Percentiles rank a stretch among this genome's conserved stretches.
Conservation (phyloP, 2,113 vertebrate species). For the rat (Rattus norvegicus) region DNA sequence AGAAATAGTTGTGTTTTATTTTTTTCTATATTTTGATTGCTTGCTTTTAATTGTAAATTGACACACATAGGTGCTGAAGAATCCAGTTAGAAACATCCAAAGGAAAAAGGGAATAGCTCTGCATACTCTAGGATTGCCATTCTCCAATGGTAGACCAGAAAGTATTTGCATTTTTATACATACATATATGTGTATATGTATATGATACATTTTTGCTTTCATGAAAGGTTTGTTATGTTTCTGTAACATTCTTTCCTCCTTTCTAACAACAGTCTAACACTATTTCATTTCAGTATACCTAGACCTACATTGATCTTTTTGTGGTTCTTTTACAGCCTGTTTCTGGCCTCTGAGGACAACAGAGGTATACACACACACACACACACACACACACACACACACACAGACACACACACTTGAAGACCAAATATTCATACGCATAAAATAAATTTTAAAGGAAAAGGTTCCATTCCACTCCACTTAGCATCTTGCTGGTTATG, state of each 20-base stretch:
- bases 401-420: neutral
- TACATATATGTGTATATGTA: neutral
- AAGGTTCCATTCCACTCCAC: neutral
- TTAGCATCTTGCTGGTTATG: neutral
- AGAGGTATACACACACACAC: neutral
- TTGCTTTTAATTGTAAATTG: slow-evolving; percentile 42
- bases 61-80: neutral
- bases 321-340: neutral
- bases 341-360: neutral
- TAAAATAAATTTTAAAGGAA: neutral
- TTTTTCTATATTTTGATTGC: neutral
- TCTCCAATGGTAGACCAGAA: neutral
- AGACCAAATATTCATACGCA: neutral
- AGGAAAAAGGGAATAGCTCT: neutral
- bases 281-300: neutral
- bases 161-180: neutral
- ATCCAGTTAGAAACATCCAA: slow-evolving; percentile 3
- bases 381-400: neutral
- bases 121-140: neutral
- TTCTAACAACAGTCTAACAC: neutral
- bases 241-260: neutral
- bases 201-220: neutral
- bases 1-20: neutral
- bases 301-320: neutral
- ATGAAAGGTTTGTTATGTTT: neutral